Base-by-base conservation (phyloP, 2,113 vertebrate genomes). In the Thinocorus orbignyianus region DNA sequence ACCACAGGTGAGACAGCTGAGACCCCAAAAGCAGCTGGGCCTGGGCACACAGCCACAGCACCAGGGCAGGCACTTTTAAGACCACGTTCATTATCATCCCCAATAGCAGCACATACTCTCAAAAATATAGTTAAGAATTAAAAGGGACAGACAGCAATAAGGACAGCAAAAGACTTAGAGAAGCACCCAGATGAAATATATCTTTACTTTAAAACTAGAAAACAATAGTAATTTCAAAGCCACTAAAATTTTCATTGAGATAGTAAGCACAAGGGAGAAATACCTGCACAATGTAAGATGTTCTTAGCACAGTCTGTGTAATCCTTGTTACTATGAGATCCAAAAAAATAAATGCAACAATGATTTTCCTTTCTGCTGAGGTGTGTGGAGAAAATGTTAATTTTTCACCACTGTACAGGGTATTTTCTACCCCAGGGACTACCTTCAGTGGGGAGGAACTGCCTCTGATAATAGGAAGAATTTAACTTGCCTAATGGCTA, bases 21-120 rank as follows among this genome's bases (percentile, higher is more conserved):
- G 37, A 71, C n/a, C 25, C 57, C 26, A 30, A 76, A 82, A 86
- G 7, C 15, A 5, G 2, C 0, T 51, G 52, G 79, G 0, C 33
- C 18, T 25, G 35, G 31, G 30, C 30, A 55, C 49, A 11, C 69
- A 22, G 42, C 8, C 6, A 2, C 55, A 73, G 39, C 44, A 54
- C 41, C 24, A 33, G 39, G 57, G 48, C 17, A 28, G 9, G 28
- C 37, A 30, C 30, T 35, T 89, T 51, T 48, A 64, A 73, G 37
- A 76, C 8, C n/a, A 39, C 0, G 0, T 20, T 88, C 0, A 0
- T 77, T 35, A 24, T n/a, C n/a, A 51, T 3, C 17, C 23, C 33
- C 68, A 71, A 41, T 0, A 73, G 35, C 35, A 49, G 49, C 12
- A 39, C 8, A 28, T 10, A 17, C 24, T 71, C 48, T 42, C n/a